phyloP scores from a whole-genome alignment of 2,113 vertebrate species.

The Lontra canadensis region DNA sequence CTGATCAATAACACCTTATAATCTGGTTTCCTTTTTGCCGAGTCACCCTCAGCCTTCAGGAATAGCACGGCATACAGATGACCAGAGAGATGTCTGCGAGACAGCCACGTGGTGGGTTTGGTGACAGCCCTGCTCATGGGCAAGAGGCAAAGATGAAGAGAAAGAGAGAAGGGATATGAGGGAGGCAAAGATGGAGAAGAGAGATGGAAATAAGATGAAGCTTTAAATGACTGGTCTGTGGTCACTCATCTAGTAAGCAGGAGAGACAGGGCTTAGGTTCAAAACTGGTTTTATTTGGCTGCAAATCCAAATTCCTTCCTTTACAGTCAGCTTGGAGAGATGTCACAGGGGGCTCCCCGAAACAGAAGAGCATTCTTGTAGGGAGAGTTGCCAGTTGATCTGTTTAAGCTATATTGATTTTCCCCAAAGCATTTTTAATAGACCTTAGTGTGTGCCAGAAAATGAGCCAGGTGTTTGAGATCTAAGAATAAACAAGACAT shows the following conservation, averaged over 20 bases:
- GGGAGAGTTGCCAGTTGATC: neutral
- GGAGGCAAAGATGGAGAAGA: neutral
- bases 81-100: neutral
- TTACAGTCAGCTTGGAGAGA: neutral
- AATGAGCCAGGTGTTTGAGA: neutral
- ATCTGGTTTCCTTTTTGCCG: neutral
- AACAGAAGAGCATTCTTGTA: neutral
- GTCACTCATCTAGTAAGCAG: neutral
- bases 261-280: neutral
- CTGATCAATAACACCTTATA: neutral
- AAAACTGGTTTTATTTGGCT: neutral
- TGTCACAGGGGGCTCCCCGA: neutral
- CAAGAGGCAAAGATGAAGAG: neutral
- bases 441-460: neutral
- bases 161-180: neutral
- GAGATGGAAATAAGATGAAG: neutral
- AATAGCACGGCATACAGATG: neutral
- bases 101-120: neutral
- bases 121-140: neutral
- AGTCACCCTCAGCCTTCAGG: neutral
- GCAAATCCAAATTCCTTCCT: neutral
- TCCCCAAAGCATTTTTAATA: neutral
- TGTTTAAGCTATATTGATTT: neutral
- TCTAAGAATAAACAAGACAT: neutral
- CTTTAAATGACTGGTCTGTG: neutral